Evolutionary conservation across 35 echinoderm and acorn worm species (phyloP).

Genomic region (Heliocidaris erythrogramma): DNA sequence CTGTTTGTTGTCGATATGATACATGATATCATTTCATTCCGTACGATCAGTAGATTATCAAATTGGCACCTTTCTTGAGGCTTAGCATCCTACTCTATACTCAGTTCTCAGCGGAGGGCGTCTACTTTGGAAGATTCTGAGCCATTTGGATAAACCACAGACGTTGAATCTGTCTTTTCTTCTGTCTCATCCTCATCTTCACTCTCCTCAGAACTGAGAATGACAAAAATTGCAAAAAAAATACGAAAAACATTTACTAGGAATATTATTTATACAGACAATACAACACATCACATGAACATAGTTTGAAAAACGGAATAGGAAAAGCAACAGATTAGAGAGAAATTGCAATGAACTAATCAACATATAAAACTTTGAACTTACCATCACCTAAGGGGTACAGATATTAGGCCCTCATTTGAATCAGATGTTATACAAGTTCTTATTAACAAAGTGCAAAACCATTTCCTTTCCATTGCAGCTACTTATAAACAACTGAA

Average conservation of each 20-base stretch:
- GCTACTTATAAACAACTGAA: no score
- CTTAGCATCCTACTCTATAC: not conserved
- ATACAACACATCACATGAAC: not conserved
- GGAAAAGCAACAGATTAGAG: no score
- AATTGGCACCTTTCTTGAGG: not conserved
- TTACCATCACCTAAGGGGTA: no score
- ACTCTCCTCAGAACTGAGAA: not conserved
- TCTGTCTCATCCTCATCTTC: not conserved
- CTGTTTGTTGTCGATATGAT: not conserved
- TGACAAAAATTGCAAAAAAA: not conserved
- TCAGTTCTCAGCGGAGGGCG: not conserved
- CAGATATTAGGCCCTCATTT: no score
- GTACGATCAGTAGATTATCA: not conserved
- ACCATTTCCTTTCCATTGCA: no score
- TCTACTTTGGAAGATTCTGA: not conserved
- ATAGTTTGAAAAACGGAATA: not conserved
- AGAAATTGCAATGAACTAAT: no score
- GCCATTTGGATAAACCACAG: not conserved
- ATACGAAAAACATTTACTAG: not conserved
- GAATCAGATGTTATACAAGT: no score
- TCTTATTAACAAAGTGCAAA: no score
- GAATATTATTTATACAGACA: not conserved
- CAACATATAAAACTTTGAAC: no score
- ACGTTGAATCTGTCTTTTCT: not conserved
- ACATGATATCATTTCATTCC: not conserved